A percentile compares a stretch with the other conserved stretches of the same genome.
Evolutionary conservation across 2,113 vertebrate genomes (phyloP).

Genomic region (Calidris pygmaea): DNA sequence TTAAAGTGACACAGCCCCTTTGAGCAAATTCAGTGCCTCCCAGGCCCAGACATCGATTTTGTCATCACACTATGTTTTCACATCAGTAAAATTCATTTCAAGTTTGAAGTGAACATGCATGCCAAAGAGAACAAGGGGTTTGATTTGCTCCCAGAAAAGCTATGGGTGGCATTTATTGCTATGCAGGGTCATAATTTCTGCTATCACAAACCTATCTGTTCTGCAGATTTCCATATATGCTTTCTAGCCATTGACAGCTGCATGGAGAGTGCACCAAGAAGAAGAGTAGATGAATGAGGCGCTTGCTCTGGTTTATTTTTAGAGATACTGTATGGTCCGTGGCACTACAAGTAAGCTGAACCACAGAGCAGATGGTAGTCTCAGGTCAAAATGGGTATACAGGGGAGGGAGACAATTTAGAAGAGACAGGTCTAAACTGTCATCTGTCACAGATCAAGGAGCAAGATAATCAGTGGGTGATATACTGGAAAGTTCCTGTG

Average conservation of each 20-base stretch:
- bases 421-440: not conserved
- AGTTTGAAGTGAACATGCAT: not conserved
- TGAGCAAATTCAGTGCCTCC: not conserved
- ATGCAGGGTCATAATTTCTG: not conserved
- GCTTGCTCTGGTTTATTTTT: conserved; percentile 51
- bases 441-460: not conserved
- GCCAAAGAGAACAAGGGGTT: not conserved
- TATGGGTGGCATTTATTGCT: not conserved
- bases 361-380: not conserved
- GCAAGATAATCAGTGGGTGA: not conserved
- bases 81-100: not conserved
- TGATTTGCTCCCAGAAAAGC: not conserved
- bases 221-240: not conserved
- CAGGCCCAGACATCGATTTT: not conserved
- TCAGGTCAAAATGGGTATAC: not conserved
- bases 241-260: conserved; percentile 4
- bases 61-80: not conserved
- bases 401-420: not conserved
- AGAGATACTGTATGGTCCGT: conserved; percentile 2
- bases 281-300: conserved; percentile 7
- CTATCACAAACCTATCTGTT: not conserved
- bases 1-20: not conserved
- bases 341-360: conserved; percentile 20
- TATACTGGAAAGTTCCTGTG: not conserved
- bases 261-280: not conserved